Evolutionary conservation across 1,140 invertebrate genomes (phyloP).

Genomic region (Neotoxoptera formosana): DNA sequence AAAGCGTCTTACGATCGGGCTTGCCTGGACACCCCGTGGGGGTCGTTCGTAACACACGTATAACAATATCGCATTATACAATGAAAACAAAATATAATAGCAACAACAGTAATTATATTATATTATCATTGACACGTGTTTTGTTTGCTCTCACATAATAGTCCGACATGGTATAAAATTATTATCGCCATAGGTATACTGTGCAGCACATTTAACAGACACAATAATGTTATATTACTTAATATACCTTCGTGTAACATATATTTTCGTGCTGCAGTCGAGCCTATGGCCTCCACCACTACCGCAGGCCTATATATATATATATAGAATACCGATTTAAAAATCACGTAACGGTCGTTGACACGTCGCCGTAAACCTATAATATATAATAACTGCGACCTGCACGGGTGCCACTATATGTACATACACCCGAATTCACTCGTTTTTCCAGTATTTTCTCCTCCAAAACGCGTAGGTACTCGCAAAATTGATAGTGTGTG

Average conservation of each 20-base stretch:
- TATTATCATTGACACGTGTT: not conserved
- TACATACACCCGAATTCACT: too few species aligned
- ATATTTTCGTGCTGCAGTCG: not conserved
- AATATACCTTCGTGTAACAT: not conserved
- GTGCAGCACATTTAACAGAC: not conserved
- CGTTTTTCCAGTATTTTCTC: not conserved
- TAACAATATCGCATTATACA: not conserved
- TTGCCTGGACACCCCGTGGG: not conserved
- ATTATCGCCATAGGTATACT: not conserved
- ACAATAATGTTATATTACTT: not conserved
- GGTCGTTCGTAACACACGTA: not conserved
- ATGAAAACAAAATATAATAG: conserved; percentile 5
- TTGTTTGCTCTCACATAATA: not conserved
- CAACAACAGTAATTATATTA: not conserved
- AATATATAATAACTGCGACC: not conserved
- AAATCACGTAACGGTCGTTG: conserved; percentile 25
- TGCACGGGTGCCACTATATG: not conserved
- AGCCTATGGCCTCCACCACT: too few species aligned
- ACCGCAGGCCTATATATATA: too few species aligned
- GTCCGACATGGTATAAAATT: not conserved
- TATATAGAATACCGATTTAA: not conserved
- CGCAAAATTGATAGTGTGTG: not conserved
- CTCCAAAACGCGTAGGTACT: not conserved
- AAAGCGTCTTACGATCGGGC: not conserved
- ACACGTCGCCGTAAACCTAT: not conserved